Percentiles rank a stretch among this genome's conserved stretches.
Evolutionary conservation across 2,888 invertebrate species (phyloP).

Genomic region (Andrena dorsata): DNA sequence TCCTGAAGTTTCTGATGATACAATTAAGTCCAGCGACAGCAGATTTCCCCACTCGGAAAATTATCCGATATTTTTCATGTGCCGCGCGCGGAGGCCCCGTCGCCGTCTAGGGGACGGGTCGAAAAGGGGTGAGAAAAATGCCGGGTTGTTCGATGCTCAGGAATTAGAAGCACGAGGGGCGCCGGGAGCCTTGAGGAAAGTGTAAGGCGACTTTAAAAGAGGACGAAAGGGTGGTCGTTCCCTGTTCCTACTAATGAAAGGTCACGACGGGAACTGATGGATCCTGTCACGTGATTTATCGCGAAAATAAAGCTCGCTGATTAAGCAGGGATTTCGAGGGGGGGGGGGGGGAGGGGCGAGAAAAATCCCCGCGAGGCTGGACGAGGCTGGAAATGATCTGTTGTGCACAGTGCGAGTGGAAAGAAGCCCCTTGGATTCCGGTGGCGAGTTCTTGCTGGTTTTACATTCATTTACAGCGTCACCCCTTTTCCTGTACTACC

Average conservation of each 20-base stretch:
- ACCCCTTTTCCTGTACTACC: conserved; percentile 29
- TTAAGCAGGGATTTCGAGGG: conserved; percentile 42
- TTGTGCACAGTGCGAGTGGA: neutral
- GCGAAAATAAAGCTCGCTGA: conserved; percentile 46
- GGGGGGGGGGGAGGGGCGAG: too few relatives aligned
- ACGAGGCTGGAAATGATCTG: conserved; percentile 27
- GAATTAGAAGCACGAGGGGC: conserved; percentile 76
- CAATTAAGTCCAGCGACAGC: conserved; percentile 83
- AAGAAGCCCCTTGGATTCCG: neutral
- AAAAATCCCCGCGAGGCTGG: conserved; percentile 12
- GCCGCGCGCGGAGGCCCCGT: conserved; percentile 68
- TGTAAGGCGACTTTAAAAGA: conserved; percentile 65
- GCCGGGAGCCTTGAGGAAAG: conserved; percentile 49
- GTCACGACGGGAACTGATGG: conserved; percentile 53
- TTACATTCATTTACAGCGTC: conserved; percentile 48
- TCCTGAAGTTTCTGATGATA: conserved; percentile 83
- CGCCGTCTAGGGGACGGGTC: conserved; percentile 58
- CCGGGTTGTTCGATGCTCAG: conserved; percentile 74
- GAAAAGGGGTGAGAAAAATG: conserved; percentile 80
- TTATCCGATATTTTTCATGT: conserved; percentile 84
- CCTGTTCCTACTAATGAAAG: conserved; percentile 67
- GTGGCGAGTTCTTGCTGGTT: conserved; percentile 25
- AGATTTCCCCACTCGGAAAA: conserved; percentile 83
- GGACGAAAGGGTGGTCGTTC: conserved; percentile 47
- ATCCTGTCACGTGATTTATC: conserved; percentile 46